Evolutionary conservation across 2,113 vertebrate genomes (phyloP), one percentile per base, ranked within the genome.

Genomic region (Chaenogobius annularis): DNA sequence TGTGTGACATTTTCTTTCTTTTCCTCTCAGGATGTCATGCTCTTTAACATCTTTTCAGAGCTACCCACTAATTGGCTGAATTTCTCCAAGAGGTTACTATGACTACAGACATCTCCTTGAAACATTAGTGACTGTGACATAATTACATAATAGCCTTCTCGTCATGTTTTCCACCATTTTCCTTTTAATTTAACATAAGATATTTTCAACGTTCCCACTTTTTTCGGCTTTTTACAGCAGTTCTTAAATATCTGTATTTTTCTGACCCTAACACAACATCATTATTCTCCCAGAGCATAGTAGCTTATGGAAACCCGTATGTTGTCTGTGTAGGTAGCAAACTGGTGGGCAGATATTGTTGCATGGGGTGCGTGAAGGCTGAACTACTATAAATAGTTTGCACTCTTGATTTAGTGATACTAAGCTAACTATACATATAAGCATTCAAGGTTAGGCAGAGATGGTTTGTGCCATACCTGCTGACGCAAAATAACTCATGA

Each of bases 321-420:
- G 81, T 85, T 83, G 82, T 85, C 82, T 70, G 72, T 81, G 80
- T 62, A 67, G 65, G 69, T 80, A 54, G 77, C 78, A 81, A 84
- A 86, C 84, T 76, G 68, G 31, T 69, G 67, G 66, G 75, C n/a
- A 66, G 58, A 55, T 70, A 50, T 66, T n/a, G 73, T 64, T 68
- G 44, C 47, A 43, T 62, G 40, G 50, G 59, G 70, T 68, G 66
- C 77, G 52, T 63, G 64, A 48, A 73, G 61, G 64, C 44, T n/a
- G n/a, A n/a, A 75, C 35, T 66, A 72, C 72, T 72, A 66, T 80
- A 84, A 84, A 85, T 66, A 78, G 62, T 68, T 40, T 11, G 19
- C 22, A 31, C 47, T n/a, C n/a, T n/a, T n/a, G n/a, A n/a, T n/a
- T n/a, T n/a, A 72, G 35, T 72, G 70, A 46, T 67, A 40, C 22